Evolutionary conservation across 2,113 vertebrate species (phyloP).

Genomic region (Phocoena sinus): DNA sequence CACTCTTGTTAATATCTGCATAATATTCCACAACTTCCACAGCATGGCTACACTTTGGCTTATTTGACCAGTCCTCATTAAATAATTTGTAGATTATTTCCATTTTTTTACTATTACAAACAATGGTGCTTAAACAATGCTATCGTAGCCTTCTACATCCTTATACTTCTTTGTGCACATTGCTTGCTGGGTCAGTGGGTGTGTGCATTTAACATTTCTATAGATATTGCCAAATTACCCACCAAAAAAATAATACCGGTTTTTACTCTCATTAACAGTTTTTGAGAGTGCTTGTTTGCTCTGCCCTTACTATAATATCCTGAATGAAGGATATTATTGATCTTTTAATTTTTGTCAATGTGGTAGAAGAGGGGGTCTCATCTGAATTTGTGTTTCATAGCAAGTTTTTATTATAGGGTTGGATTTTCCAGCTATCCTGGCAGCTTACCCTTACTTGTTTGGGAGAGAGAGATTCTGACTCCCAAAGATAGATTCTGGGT

Average conservation of each 20-base stretch:
- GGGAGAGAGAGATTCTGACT: background rate
- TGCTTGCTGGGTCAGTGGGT: background rate
- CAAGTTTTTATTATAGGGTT: background rate
- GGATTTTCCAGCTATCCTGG: background rate
- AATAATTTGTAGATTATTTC: background rate
- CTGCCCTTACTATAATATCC: background rate
- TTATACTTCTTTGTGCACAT: fast-evolving
- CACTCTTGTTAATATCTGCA: background rate
- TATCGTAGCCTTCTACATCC: fast-evolving
- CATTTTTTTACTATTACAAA: too few species aligned
- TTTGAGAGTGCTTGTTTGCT: background rate
- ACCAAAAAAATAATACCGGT: fast-evolving
- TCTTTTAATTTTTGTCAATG: background rate
- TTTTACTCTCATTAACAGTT: background rate
- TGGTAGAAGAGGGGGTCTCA: background rate
- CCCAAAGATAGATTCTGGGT: background rate
- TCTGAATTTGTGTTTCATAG: background rate
- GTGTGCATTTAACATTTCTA: background rate
- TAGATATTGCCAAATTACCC: background rate
- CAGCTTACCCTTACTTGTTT: background rate
- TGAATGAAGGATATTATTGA: background rate
- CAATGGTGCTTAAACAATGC: background rate
- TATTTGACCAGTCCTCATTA: background rate
- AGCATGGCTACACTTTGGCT: background rate
- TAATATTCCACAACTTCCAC: background rate